Evolutionary conservation across 2,797 vertebrate genomes (phyloP).

Genomic region (Furcifer pardalis): DNA sequence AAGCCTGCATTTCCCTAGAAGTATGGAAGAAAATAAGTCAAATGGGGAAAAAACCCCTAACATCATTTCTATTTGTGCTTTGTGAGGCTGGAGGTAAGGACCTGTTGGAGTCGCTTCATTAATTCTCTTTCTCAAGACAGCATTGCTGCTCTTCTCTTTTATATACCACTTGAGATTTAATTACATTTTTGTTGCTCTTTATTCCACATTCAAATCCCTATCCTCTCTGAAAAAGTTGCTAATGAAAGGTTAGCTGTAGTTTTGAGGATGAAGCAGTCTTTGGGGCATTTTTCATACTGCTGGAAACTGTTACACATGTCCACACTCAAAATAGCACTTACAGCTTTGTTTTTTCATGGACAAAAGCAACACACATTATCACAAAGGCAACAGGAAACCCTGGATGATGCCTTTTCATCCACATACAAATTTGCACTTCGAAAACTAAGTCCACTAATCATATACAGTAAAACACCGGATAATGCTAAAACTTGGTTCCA

Average conservation of each 20-base stretch:
- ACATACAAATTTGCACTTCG: no score
- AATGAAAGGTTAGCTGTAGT: not conserved
- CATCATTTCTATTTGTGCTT: not conserved
- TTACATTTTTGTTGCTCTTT: not conserved
- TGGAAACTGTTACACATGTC: not conserved
- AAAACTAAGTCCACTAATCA: not conserved
- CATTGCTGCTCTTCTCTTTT: not conserved
- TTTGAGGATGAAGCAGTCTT: not conserved
- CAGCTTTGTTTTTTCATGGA: not conserved
- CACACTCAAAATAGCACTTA: not conserved
- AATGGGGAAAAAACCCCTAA: accelerated
- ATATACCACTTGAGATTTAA: not conserved
- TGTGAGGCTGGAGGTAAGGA: not conserved
- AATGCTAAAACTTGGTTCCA: no score
- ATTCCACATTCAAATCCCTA: not conserved
- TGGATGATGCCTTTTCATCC: not conserved
- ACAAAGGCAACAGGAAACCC: not conserved
- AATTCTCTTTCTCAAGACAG: not conserved
- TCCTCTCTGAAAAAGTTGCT: not conserved
- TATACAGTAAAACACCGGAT: no score
- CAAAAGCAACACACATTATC: not conserved
- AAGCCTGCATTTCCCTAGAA: conserved; percentile 86
- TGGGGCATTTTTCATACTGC: not conserved
- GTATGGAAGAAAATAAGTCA: accelerated
- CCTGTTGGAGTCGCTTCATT: not conserved